Evolutionary conservation across 2,113 vertebrate species (phyloP), one percentile per base, ranked within the genome.

Genomic region (Pelusios castaneus): DNA sequence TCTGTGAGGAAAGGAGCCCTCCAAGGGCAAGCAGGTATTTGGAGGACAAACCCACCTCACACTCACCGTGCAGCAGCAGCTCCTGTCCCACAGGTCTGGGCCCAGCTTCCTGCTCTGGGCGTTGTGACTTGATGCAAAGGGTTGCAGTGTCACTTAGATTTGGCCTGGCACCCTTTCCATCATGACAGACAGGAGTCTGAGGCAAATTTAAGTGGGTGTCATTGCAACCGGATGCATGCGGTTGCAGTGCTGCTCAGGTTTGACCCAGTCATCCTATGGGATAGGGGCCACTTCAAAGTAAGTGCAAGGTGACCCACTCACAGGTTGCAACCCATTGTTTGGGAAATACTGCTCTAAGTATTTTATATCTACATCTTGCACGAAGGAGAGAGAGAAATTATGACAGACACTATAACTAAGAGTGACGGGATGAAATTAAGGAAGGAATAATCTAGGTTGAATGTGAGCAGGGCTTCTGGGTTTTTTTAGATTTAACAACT

Each of bases 371-470:
- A 10, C n/a, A 38, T 70, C 19, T 70, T 70, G n/a, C 63, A 84
- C 11, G 19, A 91, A 88, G 56, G 12, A 82, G 63, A 22, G 4
- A 95, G 13, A 58, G 34, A 14, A 60, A 88, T 91, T 91, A 76
- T 54, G 8, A 45, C 77, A 24, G 10, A 91, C 91, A 93, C 90
- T 41, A 84, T 29, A 93, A 86, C n/a, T 25, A 70, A 70, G 41
- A 83, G 9, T 73, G 75, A 95, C 43, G 60, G 11, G 63, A 89
- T 56, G 52, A 91, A 95, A 86, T 76, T 77, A 88, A 88, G 85
- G 84, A 92, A 89, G 95, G 60, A 24, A 91, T 38, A 70, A 70
- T 38, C 22, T 70, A 22, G 8, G n/a, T 22, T 70, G 63, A 70
- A 38, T 38, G 34, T 38, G n/a, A 38, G 34, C 31, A 67, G 17